A percentile compares a stretch with the other conserved stretches of the same genome.
Conservation (phyloP, 53 echinoderm and acorn worm species). For the Henricia sp. region DNA sequence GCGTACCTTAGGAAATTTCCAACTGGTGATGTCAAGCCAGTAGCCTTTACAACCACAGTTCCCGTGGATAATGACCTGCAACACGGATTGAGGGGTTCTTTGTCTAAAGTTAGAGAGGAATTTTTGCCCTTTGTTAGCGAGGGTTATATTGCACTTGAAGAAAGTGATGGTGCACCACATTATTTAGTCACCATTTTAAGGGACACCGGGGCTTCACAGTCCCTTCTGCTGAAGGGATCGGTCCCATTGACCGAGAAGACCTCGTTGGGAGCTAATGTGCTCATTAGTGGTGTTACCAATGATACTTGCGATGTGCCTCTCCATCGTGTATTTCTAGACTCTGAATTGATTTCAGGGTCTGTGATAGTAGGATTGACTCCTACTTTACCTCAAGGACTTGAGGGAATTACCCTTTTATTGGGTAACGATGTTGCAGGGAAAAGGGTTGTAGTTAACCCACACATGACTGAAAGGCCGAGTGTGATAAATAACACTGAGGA, state of each 20-base stretch:
- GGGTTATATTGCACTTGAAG: constrained; percentile 8
- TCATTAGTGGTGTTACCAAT: constrained; percentile 59
- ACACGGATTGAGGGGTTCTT: background rate
- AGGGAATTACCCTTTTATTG: constrained; percentile 61
- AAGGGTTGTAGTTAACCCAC: constrained; percentile 7
- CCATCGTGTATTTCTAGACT: constrained; percentile 31
- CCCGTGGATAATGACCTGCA: background rate
- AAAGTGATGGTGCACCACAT: constrained; percentile 7
- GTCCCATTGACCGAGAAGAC: constrained; percentile 44
- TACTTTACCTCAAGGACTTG: constrained; percentile 52
- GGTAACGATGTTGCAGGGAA: constrained; percentile 70
- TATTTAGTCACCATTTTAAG: constrained; percentile 24
- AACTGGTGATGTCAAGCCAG: constrained; percentile 7
- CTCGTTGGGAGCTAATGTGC: constrained; percentile 47
- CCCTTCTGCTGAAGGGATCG: constrained; percentile 43
- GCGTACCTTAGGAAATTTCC: background rate
- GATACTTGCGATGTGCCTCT: constrained; percentile 51
- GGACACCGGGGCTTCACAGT: constrained; percentile 68
- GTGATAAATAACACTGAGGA: constrained; percentile 14
- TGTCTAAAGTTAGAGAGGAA: constrained; percentile 8
- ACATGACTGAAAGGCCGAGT: background rate
- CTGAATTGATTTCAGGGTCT: constrained; percentile 37
- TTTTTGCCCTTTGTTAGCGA: constrained; percentile 18
- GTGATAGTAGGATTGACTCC: constrained; percentile 64
- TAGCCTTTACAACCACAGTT: constrained; percentile 19